Base-by-base conservation (phyloP, 2,113 vertebrate genomes). In the Vulpes vulpes region DNA sequence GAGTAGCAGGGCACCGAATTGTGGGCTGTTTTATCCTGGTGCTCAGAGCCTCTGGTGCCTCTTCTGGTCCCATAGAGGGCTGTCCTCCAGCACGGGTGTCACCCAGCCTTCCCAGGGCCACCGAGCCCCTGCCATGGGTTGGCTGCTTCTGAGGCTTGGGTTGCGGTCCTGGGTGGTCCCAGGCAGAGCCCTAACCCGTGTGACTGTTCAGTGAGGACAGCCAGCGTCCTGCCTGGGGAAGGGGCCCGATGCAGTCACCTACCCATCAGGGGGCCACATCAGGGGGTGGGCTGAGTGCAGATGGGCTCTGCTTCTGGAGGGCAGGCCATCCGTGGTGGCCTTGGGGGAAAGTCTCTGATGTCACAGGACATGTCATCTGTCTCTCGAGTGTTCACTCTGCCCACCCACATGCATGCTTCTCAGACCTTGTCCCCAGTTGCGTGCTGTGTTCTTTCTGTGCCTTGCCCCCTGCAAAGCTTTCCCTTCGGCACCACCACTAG, bases 71-170 rank as follows among this genome's bases (percentile, higher is more conserved):
- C 38, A 43, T 6, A 5, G 73, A 25, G 73, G 1, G 1, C 38
- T 49, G 35, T 8, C 20, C 35, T 38, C 71, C 22, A 7, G 11
- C 5, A 38, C 10, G 23, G 71, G 71, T 11, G 73, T 74, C 38
- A 25, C 38, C 0, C 38, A 74, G 73, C 73, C 73, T 8, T 23
- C 22, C 38, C 25, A 1, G 38, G 1, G 23, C 38, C 6, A 7
- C 7, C 0, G 11, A 43, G 2, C 73, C 38, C 73, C 38, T 49
- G 11, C 73, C 6, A 7, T 6, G 5, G 64, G 2, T 30, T 0
- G 14, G 30, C 5, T 14, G 14, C 64, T 32, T 38, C 38, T 6
- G 73, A 74, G 22, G 23, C 73, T 15, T 38, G 25, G 6, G 15
- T 3, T 3, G 38, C 49, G 23, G 38, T 49, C 73, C 12, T 14